Conservation (phyloP, 2,888 invertebrate genomes). For the Ernsta delagoae region DNA sequence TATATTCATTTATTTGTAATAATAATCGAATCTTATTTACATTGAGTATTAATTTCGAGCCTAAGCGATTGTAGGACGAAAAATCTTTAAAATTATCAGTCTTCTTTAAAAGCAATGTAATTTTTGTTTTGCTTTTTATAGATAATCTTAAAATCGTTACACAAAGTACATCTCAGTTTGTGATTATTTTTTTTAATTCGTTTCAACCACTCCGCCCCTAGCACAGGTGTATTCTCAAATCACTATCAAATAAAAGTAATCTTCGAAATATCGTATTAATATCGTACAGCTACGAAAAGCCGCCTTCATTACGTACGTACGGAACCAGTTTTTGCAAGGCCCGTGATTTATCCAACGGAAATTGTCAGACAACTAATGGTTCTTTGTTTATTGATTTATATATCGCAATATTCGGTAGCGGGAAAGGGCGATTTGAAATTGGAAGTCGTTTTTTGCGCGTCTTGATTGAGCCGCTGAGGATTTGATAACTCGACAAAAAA, state of each 20-base stretch:
- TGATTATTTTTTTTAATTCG: background rate
- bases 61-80: too few species aligned
- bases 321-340: constrained; percentile 64
- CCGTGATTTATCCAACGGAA: constrained; percentile 82
- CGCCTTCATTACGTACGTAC: constrained; percentile 64
- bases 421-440: constrained; percentile 67
- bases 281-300: constrained; percentile 53
- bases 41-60: background rate
- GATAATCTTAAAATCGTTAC: too few species aligned
- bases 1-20: too few species aligned
- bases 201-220: background rate
- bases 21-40: too few species aligned
- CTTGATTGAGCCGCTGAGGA: constrained; percentile 70
- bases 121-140: too few species aligned
- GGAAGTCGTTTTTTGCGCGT: constrained; percentile 60
- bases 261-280: constrained; percentile 48
- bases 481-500: constrained; percentile 54
- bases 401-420: constrained; percentile 81
- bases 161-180: too few species aligned
- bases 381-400: constrained; percentile 84
- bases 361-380: constrained; percentile 82
- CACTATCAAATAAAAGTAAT: constrained; percentile 2
- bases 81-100: too few species aligned
- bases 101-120: too few species aligned
- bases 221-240: background rate